These are phyloP conservation scores for Actinemys pallida DNA, from an alignment of 2,113 vertebrate genomes.

Conservation along the genomic window DNA sequence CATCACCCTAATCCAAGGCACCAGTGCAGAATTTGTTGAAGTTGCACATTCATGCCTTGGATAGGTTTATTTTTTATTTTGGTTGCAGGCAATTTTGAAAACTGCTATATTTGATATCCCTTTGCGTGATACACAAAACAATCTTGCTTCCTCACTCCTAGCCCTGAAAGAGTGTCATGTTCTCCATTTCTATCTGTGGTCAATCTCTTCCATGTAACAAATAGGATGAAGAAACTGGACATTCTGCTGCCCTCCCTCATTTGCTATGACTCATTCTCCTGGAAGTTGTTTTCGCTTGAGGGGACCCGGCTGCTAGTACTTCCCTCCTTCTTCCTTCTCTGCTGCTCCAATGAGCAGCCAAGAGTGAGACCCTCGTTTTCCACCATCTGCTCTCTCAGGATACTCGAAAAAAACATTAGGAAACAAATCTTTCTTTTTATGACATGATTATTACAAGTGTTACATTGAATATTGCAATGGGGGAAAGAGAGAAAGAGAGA, in stretches of 20 bases:
- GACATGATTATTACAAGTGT: conserved; percentile 22
- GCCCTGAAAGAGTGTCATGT: conserved; percentile 38
- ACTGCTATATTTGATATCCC: neutral
- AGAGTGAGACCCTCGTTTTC: conserved; percentile 49
- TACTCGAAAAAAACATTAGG: neutral
- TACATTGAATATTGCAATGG: neutral
- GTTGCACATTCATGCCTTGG: neutral
- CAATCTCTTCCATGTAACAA: conserved; percentile 64
- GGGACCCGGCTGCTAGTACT: conserved; percentile 3
- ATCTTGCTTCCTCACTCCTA: conserved; percentile 42
- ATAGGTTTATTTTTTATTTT: neutral
- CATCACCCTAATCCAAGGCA: neutral
- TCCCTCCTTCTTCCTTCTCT: conserved; percentile 48
- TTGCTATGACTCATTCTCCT: conserved; percentile 59
- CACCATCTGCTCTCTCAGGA: conserved; percentile 64
- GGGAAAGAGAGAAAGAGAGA: neutral
- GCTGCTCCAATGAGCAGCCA: conserved; percentile 50
- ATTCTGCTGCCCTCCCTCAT: conserved; percentile 49
- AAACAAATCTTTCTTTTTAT: neutral
- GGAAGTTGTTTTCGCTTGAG: conserved; percentile 45
- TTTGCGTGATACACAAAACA: conserved; percentile 43
- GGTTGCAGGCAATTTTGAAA: conserved; percentile 29
- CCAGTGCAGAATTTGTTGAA: neutral
- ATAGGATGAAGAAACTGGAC: conserved; percentile 45
- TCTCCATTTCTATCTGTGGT: conserved; percentile 64